Percentiles rank a stretch among this genome's conserved stretches.
Evolutionary conservation across 2,113 vertebrate genomes (phyloP).

Genomic region (Orthonyx spaldingii): DNA sequence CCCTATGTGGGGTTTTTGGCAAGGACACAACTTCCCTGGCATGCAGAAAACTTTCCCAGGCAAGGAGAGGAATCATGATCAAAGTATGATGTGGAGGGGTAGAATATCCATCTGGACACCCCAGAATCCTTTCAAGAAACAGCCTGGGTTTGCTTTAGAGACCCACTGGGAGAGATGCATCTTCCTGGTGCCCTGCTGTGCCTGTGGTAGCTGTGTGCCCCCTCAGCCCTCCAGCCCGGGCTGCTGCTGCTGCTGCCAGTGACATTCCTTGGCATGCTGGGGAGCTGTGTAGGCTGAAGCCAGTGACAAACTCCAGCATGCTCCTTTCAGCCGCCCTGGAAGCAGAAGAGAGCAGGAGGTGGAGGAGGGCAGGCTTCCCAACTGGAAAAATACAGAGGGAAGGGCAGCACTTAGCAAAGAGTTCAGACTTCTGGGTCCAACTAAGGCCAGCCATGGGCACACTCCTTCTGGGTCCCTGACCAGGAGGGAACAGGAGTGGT

Average conservation of each 20-base stretch:
- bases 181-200: neutral
- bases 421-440: neutral
- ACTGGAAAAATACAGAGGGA: constrained; percentile 4
- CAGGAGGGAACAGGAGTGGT: neutral
- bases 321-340: constrained; percentile 39
- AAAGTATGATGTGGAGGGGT: neutral
- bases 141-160: neutral
- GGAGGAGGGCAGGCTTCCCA: neutral
- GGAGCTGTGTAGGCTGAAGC: constrained; percentile 41
- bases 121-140: neutral
- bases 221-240: neutral
- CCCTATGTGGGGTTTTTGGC: neutral
- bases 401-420: neutral
- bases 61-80: rapidly evolving
- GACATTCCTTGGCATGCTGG: neutral
- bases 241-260: neutral
- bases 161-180: neutral
- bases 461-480: neutral
- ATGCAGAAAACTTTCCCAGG: neutral
- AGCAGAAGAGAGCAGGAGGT: neutral
- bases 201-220: neutral
- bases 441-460: rapidly evolving
- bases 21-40: neutral
- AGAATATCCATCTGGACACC: neutral
- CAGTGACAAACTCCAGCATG: neutral